Conservation (phyloP, 2,113 vertebrate species). For the Siphamia tubifer region DNA sequence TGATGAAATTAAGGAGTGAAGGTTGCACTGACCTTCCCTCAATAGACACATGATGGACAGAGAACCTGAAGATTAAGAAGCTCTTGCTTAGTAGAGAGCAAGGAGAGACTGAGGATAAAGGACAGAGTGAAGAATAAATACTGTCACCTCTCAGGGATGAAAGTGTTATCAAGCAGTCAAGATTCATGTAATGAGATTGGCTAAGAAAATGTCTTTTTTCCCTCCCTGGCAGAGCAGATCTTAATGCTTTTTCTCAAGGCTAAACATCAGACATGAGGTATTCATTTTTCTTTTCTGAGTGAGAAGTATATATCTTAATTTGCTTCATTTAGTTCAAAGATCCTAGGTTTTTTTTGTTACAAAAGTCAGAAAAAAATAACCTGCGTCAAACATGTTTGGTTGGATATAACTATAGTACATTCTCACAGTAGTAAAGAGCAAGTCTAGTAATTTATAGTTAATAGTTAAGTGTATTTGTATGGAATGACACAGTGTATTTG, state of each 20-base stretch:
- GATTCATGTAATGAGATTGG: constrained; percentile 31
- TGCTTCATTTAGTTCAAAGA: background rate
- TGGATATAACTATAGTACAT: background rate
- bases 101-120: background rate
- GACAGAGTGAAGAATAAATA: constrained; percentile 5
- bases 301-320: background rate
- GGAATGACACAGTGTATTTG: too few species aligned
- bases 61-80: constrained; percentile 34
- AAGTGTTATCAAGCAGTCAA: constrained; percentile 8
- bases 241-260: constrained; percentile 20
- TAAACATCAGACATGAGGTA: constrained; percentile 20
- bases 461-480: too few species aligned
- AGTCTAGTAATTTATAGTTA: too few species aligned
- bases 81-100: background rate
- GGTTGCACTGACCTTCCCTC: constrained; percentile 50
- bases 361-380: background rate
- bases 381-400: too few species aligned
- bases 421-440: too few species aligned
- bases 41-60: constrained; percentile 34
- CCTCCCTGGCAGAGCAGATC: background rate
- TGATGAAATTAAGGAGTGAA: constrained; percentile 32
- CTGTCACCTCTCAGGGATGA: constrained; percentile 21
- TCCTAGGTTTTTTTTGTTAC: background rate
- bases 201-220: constrained; percentile 24
- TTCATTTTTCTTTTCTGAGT: background rate